Percentiles rank a stretch among this genome's conserved stretches.
These are phyloP conservation scores for Callopanchax toddi DNA, from an alignment of 2,113 vertebrate species.

Conservation along the genomic window DNA sequence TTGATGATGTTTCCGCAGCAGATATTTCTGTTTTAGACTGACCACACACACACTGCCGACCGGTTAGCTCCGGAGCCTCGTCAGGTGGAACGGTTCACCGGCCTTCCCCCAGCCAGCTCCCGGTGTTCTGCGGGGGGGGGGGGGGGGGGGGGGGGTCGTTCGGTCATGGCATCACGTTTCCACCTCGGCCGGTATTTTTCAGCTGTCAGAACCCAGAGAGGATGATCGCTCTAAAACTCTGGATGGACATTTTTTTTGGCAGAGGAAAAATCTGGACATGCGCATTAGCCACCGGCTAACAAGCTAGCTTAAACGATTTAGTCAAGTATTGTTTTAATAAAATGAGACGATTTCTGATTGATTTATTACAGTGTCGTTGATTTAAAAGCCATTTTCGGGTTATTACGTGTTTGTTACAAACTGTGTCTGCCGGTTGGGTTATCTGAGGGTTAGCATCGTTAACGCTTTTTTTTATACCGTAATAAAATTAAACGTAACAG, in stretches of 20 bases:
- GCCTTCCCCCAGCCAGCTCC: conserved; percentile 35
- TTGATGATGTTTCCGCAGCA: conserved; percentile 21
- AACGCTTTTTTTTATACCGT: neutral
- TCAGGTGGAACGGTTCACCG: conserved; percentile 64
- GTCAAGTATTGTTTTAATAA: conserved; percentile 32
- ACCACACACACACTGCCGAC: conserved; percentile 46
- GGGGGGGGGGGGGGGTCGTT: fast-evolving
- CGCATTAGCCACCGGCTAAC: conserved; percentile 50
- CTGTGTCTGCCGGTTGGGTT: neutral
- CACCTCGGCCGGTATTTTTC: neutral
- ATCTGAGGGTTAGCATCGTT: neutral
- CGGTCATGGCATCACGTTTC: neutral
- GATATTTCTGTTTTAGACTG: conserved; percentile 37
- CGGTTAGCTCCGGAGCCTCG: conserved; percentile 55
- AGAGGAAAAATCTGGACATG: conserved; percentile 46
- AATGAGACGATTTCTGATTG: neutral
- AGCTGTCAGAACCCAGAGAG: neutral
- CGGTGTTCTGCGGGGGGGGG: neutral
- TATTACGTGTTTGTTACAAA: neutral
- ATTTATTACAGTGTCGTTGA: fast-evolving
- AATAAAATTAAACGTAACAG: neutral
- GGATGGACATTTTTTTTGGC: conserved; percentile 38
- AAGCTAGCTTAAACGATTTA: conserved; percentile 24
- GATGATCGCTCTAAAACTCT: conserved; percentile 35
- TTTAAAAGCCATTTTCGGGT: fast-evolving